These are phyloP conservation scores for Eutrigla gurnardus DNA, from an alignment of 2,797 vertebrate genomes.

Conservation along the genomic window DNA sequence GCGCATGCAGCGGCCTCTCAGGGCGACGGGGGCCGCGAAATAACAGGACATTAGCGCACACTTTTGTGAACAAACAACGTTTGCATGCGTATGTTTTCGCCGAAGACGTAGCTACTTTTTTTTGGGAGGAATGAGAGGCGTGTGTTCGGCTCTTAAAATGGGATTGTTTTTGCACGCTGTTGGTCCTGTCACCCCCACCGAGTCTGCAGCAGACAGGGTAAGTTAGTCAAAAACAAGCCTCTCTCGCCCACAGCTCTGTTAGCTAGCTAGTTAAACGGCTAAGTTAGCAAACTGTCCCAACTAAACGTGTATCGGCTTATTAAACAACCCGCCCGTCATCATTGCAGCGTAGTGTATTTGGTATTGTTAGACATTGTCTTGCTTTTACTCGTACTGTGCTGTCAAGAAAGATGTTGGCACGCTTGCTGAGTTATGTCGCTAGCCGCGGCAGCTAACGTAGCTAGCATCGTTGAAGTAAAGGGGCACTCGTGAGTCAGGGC, in stretches of 20 bases:
- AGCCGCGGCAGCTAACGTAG: constrained; percentile 46
- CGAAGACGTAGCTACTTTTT: constrained; percentile 32
- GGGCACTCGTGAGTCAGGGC: constrained; percentile 37
- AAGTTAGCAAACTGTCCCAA: constrained; percentile 6
- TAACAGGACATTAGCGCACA: constrained; percentile 42
- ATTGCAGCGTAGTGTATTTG: rapidly evolving
- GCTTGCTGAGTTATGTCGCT: constrained; percentile 24
- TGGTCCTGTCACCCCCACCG: constrained; percentile 80
- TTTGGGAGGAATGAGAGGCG: constrained; percentile 74
- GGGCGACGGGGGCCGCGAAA: constrained; percentile 37
- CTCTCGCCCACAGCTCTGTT: constrained; percentile 9
- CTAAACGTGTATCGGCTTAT: neutral
- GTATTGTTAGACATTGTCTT: neutral
- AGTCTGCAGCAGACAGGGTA: constrained; percentile 80
- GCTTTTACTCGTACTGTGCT: constrained; percentile 13
- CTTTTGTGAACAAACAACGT: constrained; percentile 32
- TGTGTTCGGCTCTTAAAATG: constrained; percentile 76
- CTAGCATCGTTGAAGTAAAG: constrained; percentile 24
- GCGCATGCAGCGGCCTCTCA: constrained; percentile 68
- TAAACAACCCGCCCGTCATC: rapidly evolving
- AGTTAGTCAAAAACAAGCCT: constrained; percentile 54
- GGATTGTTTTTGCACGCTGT: constrained; percentile 83
- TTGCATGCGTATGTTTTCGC: constrained; percentile 41
- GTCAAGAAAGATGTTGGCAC: constrained; percentile 27
- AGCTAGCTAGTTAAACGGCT: constrained; percentile 36